Evolutionary conservation across 2,888 invertebrate species (phyloP), one percentile per base, ranked within the genome.

Genomic region (Mythimna impura): DNA sequence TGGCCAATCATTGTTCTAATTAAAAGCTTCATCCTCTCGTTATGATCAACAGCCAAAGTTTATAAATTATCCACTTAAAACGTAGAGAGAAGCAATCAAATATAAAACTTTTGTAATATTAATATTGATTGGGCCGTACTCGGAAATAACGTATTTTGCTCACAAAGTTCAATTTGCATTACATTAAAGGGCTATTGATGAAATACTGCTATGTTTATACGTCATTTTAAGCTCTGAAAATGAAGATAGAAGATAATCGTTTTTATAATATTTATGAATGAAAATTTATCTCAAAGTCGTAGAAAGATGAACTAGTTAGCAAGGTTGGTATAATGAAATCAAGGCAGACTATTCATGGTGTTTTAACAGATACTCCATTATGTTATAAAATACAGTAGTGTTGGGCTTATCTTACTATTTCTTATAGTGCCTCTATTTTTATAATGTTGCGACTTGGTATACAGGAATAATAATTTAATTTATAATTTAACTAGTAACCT

Each of bases 131-230:
- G 64, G 47, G 10, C 10, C n/a, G 60, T 50, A 63, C 78, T 72
- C 62, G 22, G 64, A 57, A 76, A 67, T 25, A 66, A 52, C 65
- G 58, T 62, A 50, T 66, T 80, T 70, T 50, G 52, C 55, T 64
- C 25, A 25, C 55, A 71, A 71, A 80, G 22, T 66, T 76, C 68
- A 74, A 85, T 83, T 83, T 83, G 61, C 70, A 76, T 83, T 63
- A 66, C 25, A 76, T 85, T 82, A 61, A 82, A 73, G 25, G 10
- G 57, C 7, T 73, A 68, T 71, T 76, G 57, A 71, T 76, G 67
- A 61, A 67, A 36, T 30, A 25, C 36, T 52, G 40, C 14, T 25
- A n/a, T 20, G 55, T 52, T 25, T 52, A n/a, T 20, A 47, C 12
- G 4, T 14, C 47, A 43, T 74, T 72, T 30, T 25, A 5, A 43